Evolutionary conservation across 2,113 vertebrate genomes (phyloP), one percentile per base, ranked within the genome.

Genomic region (Grallaria varia): DNA sequence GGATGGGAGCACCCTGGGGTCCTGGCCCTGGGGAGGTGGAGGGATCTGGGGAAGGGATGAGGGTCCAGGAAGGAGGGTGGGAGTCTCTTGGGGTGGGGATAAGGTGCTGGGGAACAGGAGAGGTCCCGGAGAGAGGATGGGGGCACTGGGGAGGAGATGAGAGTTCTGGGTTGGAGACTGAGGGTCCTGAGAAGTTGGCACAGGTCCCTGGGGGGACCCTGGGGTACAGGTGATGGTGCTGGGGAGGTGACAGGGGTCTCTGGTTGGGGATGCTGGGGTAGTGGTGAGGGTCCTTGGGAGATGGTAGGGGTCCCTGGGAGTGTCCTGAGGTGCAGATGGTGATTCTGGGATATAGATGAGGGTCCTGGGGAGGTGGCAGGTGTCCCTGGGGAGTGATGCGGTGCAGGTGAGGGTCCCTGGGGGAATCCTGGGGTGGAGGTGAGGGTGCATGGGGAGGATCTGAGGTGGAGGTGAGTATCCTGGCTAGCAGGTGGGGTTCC

Each of bases 1-100:
- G 40, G 44, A 25, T 1, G 11, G 40, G 18, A 25, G 13, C 6
- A 64, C 12, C 6, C 0, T 2, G 30, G 14, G 30, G 10, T 8
- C 21, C 45, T 4, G 3, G 35, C 7, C 6, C 17, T 64, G 67
- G 25, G 8, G 21, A 35, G 27, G 4, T 12, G 12, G 33, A 45
- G 33, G 8, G n/a, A 8, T 30, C 37, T 55, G 31, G 39, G 37
- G 44, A 42, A 20, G 62, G 14, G 33, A 6, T 16, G 3, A 12
- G 42, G 52, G 68, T 52, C 37, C 15, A 16, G 59, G 35, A 42
- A 37, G 35, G 16, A 27, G 50, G 27, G 35, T 16, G 52, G 52
- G 12, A 25, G 10, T 30, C 37, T 17, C 12, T 3, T 39, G 73
- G 56, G n/a, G 17, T 10, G 8, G 39, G 23, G 31, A 23, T 39